Base-by-base conservation (phyloP, 2,888 invertebrate species). In the Pristionchus japonicus region DNA sequence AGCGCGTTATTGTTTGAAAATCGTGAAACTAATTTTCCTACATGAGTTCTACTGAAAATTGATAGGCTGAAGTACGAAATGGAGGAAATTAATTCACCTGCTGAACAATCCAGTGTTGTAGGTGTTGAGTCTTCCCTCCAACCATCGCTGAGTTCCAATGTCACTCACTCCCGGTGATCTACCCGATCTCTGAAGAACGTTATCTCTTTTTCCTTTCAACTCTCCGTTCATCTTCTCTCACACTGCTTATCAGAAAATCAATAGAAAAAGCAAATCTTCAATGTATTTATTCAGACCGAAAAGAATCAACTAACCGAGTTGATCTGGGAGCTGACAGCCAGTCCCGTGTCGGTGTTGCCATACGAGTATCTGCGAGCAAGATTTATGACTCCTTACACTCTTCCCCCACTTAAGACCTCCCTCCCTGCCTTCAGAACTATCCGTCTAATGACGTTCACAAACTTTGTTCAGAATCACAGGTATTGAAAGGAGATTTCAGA, bases 91-190 rank as follows among this genome's bases (percentile, higher is more conserved):
- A 31, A 27, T 47, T 27, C n/a, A 77, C 67, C 91, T 88, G 40
- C 90, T 91, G 92, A 94, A 94, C 2, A 94, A 89, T 31, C 91
- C 90, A 3, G 93, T 91, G 88, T 94, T 94, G 91, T 94, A 94
- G 49, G 92, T 90, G 85, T 93, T 93, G 88, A 94, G 89, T 84
- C 92, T 93, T 87, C 94, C 94, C 86, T 94, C 94, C 86, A 94
- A 89, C 94, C 94, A 94, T 84, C 94, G 90, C 85, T 93, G 92
- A n/a, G 94, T 94, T 83, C 94, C 94, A 61, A 92, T 91, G 89
- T 94, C 94, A 77, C 91, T 90, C 37, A 94, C 90, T 84, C 93
- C 93, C 74, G 74, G 23, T 17, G 40, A 43, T 82, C 52, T 40
- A 82, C 49, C 31, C 15, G 47, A 82, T 34, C 52, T 47, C 82